Percentiles rank a stretch among this genome's conserved stretches.
These are phyloP conservation scores for Cheirogaleus major DNA, from an alignment of 2,797 vertebrate species.

Conservation along the genomic window DNA sequence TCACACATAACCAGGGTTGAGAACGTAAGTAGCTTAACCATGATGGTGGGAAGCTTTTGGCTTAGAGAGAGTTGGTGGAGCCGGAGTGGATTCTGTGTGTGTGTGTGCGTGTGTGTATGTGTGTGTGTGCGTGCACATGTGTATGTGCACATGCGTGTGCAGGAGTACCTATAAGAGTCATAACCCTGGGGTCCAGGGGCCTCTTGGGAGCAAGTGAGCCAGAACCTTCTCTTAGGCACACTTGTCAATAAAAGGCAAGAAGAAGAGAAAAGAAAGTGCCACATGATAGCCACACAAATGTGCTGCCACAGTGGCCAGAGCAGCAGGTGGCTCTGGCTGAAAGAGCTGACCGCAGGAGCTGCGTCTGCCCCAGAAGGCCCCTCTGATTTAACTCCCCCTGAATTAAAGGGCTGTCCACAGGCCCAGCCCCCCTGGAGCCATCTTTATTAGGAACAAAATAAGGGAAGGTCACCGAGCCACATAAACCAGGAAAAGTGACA, in stretches of 20 bases:
- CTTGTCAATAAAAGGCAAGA: background rate
- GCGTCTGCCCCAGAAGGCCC: accelerated
- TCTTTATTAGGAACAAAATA: conserved; percentile 77
- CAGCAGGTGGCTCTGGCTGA: background rate
- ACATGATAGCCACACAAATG: no score
- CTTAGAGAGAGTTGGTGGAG: background rate
- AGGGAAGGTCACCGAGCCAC: conserved; percentile 70
- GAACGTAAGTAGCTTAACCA: background rate
- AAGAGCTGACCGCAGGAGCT: background rate
- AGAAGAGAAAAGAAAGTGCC: background rate
- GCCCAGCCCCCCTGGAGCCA: background rate
- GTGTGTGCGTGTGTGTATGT: no score
- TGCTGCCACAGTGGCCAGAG: accelerated
- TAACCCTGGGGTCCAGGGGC: background rate
- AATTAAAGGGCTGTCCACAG: conserved; percentile 12
- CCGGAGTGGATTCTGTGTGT: background rate
- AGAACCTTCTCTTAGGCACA: background rate
- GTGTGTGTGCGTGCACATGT: no score
- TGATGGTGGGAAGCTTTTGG: background rate
- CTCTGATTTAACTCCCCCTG: conserved; percentile 66
- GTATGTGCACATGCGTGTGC: background rate
- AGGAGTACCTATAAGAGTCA: background rate
- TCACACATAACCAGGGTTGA: background rate
- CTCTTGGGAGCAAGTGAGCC: background rate
- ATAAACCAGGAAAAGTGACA: conserved; percentile 77